A percentile compares a stretch with the other conserved stretches of the same genome.
Conservation (phyloP, 2,888 invertebrate species). For the Meandrusa payeni region DNA sequence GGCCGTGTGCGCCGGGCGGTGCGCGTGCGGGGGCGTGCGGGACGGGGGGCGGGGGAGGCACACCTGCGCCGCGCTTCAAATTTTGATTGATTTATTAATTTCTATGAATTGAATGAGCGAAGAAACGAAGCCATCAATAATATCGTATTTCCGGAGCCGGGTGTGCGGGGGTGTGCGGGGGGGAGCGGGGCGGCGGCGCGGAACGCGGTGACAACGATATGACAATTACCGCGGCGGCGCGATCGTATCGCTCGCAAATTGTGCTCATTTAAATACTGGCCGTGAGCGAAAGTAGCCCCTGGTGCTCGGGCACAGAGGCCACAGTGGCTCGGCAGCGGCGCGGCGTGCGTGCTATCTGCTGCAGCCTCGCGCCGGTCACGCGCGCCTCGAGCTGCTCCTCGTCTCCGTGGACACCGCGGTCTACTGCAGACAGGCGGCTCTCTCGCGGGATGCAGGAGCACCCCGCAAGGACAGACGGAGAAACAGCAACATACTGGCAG, state of each 20-base stretch:
- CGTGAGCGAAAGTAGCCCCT: slow-evolving; percentile 15
- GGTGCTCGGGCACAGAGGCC: no score
- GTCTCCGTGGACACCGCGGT: neutral
- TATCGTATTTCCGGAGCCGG: slow-evolving; percentile 1
- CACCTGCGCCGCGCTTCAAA: neutral
- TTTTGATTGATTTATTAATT: neutral
- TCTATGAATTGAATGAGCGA: slow-evolving; percentile 8
- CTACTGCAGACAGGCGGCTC: no score
- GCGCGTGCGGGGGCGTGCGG: neutral
- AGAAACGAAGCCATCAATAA: slow-evolving; percentile 5
- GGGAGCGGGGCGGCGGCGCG: slow-evolving; percentile 22
- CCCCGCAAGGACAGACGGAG: no score
- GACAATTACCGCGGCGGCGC: slow-evolving; percentile 32
- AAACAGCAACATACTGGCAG: no score
- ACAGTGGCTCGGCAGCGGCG: neutral
- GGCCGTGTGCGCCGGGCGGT: no score
- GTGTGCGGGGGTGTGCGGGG: neutral
- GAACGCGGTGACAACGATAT: slow-evolving; percentile 33
- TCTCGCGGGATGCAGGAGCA: no score
- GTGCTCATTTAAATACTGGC: slow-evolving; percentile 26
- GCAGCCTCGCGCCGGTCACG: no score
- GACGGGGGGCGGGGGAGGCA: neutral
- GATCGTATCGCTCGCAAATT: slow-evolving; percentile 26
- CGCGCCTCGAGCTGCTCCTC: neutral
- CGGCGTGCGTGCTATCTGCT: no score